phyloP scores from a whole-genome alignment of 2,113 vertebrate genomes.

The Glaucidium brasilianum region DNA sequence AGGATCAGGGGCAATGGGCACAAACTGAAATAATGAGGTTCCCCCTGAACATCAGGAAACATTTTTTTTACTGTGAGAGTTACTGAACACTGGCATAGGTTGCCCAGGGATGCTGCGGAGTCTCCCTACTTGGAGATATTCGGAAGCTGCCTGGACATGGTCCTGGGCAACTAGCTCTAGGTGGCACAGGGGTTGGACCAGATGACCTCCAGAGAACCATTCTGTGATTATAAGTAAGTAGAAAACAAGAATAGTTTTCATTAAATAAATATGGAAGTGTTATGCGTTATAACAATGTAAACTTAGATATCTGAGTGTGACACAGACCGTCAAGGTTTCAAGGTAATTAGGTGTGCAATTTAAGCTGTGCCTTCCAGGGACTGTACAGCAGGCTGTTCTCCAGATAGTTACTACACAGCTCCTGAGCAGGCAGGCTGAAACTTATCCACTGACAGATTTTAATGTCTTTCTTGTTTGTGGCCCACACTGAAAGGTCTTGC shows the following conservation, averaged over 20 bases:
- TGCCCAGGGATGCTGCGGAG: background rate
- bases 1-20: background rate
- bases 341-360: background rate
- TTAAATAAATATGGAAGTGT: background rate
- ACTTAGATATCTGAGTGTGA: background rate
- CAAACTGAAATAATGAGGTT: background rate
- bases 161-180: too few relatives aligned
- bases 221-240: background rate
- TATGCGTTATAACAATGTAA: background rate
- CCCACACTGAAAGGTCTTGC: background rate
- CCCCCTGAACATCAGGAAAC: background rate
- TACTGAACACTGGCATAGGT: background rate
- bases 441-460: background rate
- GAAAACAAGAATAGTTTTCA: background rate
- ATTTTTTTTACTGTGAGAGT: background rate
- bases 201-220: background rate
- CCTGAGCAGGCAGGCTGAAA: background rate
- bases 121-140: background rate
- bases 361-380: background rate
- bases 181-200: background rate
- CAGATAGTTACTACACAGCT: background rate
- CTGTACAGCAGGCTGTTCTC: background rate
- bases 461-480: background rate
- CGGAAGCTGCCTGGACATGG: too few relatives aligned
- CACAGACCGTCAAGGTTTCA: background rate